phyloP scores from a whole-genome alignment of 2,113 vertebrate species.

The Setophaga kirtlandii region DNA sequence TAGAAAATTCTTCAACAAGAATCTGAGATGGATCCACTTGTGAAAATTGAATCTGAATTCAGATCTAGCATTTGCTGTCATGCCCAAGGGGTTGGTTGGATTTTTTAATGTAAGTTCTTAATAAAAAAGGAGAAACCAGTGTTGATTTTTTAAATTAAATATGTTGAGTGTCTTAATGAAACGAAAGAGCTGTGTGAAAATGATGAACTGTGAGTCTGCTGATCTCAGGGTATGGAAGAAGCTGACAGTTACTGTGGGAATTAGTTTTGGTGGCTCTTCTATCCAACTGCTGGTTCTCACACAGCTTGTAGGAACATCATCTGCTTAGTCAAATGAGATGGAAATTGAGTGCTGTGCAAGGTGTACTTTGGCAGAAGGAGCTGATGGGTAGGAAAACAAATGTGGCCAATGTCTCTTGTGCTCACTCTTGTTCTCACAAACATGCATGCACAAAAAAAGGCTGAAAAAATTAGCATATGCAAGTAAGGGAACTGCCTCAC shows the following conservation, averaged over 20 bases:
- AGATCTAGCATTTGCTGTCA: neutral
- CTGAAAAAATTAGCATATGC: conserved; percentile 17
- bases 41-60: neutral
- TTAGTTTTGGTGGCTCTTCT: neutral
- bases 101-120: neutral
- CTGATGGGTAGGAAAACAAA: neutral
- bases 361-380: neutral
- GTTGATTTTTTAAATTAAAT: conserved; percentile 20
- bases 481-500: neutral
- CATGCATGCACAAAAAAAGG: neutral
- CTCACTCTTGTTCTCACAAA: neutral
- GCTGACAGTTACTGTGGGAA: neutral
- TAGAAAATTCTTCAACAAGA: neutral
- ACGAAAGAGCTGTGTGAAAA: neutral
- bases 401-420: neutral
- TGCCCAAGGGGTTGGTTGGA: neutral
- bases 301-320: neutral
- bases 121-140: neutral
- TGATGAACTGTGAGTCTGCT: neutral
- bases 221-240: neutral
- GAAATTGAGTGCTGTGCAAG: neutral
- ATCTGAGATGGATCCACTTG: neutral
- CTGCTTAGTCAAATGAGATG: conserved; percentile 1
- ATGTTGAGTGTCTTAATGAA: neutral
- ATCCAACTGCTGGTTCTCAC: neutral